phyloP scores from a whole-genome alignment of 2,888 invertebrate species.

The Trachelus tabidus region DNA sequence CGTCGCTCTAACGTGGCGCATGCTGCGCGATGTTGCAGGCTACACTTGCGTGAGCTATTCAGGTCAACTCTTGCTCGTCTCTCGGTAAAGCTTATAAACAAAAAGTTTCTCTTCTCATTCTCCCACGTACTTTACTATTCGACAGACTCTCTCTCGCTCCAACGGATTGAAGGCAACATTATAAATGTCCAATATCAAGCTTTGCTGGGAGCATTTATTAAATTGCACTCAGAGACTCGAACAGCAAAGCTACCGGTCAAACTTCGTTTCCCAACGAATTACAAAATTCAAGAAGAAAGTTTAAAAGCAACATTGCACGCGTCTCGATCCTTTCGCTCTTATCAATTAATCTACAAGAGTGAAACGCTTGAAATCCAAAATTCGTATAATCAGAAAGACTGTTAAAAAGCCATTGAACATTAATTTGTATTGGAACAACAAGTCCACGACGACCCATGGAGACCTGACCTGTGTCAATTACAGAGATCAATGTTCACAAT shows the following conservation, averaged over 20 bases:
- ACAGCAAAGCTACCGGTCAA: neutral
- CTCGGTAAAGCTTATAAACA: constrained; percentile 29
- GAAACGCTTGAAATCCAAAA: neutral
- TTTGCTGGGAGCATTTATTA: neutral
- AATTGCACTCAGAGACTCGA: neutral
- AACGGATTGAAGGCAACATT: too few species aligned
- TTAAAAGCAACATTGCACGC: neutral
- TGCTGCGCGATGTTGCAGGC: constrained; percentile 3
- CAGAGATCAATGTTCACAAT: neutral
- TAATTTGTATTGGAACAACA: neutral
- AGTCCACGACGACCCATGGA: neutral
- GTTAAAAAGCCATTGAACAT: neutral
- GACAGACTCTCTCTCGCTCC: neutral
- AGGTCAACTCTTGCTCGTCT: constrained; percentile 41
- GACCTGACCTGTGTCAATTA: neutral
- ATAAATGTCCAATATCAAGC: too few species aligned
- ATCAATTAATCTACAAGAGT: neutral
- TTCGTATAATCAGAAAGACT: neutral
- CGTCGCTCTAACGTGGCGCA: neutral
- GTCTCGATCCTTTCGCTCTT: too few species aligned
- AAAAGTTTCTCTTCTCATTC: constrained; percentile 20
- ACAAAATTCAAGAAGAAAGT: neutral
- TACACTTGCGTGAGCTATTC: constrained; percentile 32
- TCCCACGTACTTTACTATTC: neutral
- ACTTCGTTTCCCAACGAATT: neutral